Percentiles rank a stretch among this genome's conserved stretches.
phyloP scores from a whole-genome alignment of 1,140 invertebrate genomes.

The Phocides pigmalion region DNA sequence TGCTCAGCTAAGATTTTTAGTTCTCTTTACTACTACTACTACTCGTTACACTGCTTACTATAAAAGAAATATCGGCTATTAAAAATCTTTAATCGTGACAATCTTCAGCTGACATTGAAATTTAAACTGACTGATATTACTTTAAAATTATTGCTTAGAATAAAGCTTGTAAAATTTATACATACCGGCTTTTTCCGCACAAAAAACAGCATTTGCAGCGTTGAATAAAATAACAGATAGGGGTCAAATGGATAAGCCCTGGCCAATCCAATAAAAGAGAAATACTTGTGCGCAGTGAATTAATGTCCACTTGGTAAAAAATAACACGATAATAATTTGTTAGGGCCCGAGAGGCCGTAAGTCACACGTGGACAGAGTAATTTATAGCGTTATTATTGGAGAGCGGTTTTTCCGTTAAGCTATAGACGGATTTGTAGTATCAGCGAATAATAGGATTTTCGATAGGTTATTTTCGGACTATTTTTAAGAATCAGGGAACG shows the following conservation, averaged over 20 bases:
- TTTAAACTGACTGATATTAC: no score
- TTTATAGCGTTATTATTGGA: constrained; percentile 40
- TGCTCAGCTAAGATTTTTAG: no score
- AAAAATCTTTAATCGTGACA: no score
- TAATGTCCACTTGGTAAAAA: constrained; percentile 41
- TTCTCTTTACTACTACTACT: no score
- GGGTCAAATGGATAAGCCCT: constrained; percentile 19
- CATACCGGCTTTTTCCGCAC: neutral
- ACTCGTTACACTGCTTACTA: no score
- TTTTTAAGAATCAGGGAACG: no score
- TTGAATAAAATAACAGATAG: constrained; percentile 1
- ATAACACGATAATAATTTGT: constrained; percentile 43
- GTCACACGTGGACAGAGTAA: constrained; percentile 33
- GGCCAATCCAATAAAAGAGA: constrained; percentile 32
- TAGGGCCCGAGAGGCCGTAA: constrained; percentile 29
- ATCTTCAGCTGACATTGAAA: no score
- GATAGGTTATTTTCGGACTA: neutral
- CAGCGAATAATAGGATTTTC: neutral
- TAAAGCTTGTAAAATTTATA: no score
- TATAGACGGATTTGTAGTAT: neutral
- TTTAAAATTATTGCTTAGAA: no score
- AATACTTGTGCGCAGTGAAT: constrained; percentile 37
- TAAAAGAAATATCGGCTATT: no score
- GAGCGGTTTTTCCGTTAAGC: constrained; percentile 2
- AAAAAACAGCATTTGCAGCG: neutral